Conservation (phyloP, 2,888 invertebrate genomes). For the Ophion costatus region DNA sequence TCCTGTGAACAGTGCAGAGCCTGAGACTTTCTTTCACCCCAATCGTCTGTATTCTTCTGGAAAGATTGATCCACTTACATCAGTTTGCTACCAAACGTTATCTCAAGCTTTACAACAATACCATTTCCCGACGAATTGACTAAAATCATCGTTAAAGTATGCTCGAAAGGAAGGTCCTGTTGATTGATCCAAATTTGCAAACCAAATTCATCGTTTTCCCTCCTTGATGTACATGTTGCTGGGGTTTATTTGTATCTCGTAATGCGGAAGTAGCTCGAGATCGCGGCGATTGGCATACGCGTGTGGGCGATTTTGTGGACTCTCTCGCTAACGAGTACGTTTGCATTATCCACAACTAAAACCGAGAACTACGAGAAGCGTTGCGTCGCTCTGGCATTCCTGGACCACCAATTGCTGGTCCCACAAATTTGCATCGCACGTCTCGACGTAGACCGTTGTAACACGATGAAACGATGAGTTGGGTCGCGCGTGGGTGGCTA, state of each 20-base stretch:
- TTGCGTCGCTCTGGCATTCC: slow-evolving; percentile 23
- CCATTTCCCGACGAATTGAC: no score
- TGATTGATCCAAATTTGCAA: no score
- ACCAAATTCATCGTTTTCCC: not conserved
- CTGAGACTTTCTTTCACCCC: no score
- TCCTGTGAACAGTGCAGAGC: no score
- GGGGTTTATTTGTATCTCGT: not conserved
- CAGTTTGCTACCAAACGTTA: no score
- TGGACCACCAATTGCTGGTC: slow-evolving; percentile 43
- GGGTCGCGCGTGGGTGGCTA: slow-evolving; percentile 45
- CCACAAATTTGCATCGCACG: slow-evolving; percentile 50
- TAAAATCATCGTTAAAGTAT: no score
- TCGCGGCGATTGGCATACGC: slow-evolving; percentile 14
- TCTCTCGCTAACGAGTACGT: slow-evolving; percentile 31
- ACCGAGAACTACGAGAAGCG: not conserved
- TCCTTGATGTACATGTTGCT: not conserved
- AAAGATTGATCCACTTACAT: no score
- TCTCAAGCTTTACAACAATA: no score
- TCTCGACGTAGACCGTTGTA: slow-evolving; percentile 2
- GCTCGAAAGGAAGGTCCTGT: no score
- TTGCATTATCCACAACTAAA: slow-evolving; percentile 33
- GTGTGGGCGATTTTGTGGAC: slow-evolving; percentile 41
- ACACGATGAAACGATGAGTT: slow-evolving; percentile 33
- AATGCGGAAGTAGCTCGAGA: not conserved
- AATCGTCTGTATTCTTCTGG: no score